Evolutionary conservation across 2,888 invertebrate species (phyloP).

Genomic region (Melanotus villosus): DNA sequence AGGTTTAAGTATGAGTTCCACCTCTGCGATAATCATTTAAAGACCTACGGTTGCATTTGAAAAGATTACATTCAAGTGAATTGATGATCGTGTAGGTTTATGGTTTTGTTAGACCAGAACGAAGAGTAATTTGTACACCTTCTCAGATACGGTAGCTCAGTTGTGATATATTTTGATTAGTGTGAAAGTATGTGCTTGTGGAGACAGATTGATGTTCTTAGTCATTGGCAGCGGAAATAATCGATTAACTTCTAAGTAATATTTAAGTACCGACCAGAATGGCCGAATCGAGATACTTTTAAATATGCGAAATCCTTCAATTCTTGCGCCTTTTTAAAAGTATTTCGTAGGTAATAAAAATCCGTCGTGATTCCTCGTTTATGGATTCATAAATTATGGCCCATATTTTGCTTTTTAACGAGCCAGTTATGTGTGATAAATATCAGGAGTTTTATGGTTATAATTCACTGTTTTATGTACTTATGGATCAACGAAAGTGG

Average conservation of each 20-base stretch:
- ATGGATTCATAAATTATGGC: conserved; percentile 34
- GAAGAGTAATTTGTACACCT: conserved; percentile 25
- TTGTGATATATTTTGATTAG: conserved; percentile 22
- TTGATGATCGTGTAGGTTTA: conserved; percentile 20
- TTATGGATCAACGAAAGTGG: neutral
- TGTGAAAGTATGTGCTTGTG: neutral
- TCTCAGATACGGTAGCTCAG: conserved; percentile 5
- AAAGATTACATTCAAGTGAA: neutral
- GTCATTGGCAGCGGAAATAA: conserved; percentile 17
- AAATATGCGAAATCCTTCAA: too few relatives aligned
- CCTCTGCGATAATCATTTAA: too few relatives aligned
- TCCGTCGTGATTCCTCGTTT: conserved; percentile 25
- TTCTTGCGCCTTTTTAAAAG: too few relatives aligned
- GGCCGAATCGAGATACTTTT: too few relatives aligned
- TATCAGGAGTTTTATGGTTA: conserved; percentile 9
- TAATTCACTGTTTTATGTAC: conserved; percentile 1
- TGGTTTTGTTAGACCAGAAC: conserved; percentile 1
- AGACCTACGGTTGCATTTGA: neutral
- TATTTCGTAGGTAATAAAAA: conserved; percentile 4
- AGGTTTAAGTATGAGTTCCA: too few relatives aligned
- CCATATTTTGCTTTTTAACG: conserved; percentile 32
- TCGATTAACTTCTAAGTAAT: neutral
- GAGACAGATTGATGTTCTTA: conserved; percentile 11
- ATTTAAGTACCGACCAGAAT: neutral
- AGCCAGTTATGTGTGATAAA: conserved; percentile 18